Evolutionary conservation across 1,140 invertebrate species (phyloP), one percentile per base, ranked within the genome.

Genomic region (Rhagoletis pomonella): DNA sequence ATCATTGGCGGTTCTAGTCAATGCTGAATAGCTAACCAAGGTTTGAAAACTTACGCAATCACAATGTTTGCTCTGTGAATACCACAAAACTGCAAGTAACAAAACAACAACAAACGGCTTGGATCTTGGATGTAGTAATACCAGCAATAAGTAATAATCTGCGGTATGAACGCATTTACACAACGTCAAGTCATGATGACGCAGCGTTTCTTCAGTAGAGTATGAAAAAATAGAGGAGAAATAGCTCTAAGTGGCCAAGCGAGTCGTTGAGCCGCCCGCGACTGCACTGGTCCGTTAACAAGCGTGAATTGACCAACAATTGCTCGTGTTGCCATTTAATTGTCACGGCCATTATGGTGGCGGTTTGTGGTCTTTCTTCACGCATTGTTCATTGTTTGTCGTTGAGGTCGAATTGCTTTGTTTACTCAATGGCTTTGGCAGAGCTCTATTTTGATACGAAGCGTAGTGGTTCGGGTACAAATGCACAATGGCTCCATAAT

Each of bases 241-340:
- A 73, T 73, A 81, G 47, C 73, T 58, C 3, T 29, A 29, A 81
- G 73, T 81, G 73, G 6, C 73, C 47, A 3, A 62, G 60, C 29
- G 29, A 29, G 29, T 29, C 29, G 29, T 29, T 62, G 50, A 55
- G 5, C 60, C 12, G 60, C n/a, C n/a, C 17, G 69, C 6, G 69
- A 17, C 14, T 73, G 69, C 12, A 73, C 44, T n/a, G 81, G 19
- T 17, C 58, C 59, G 19, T 62, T 85, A 60, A 60, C 50, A 60
- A 60, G 84, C 84, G 84, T 85, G 59, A 85, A 85, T 85, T 59
- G 84, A 85, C 58, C 58, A 85, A 85, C 84, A 85, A 85, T 85
- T 85, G 58, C 42, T 59, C 59, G 29, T 62, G 14, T 85, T 85
- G 84, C 84, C 84, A 85, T 85, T 85, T 62, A 60, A 85, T 85